These are phyloP conservation scores for Rhipidura dahli DNA, from an alignment of 2,113 vertebrate species.

Conservation along the genomic window DNA sequence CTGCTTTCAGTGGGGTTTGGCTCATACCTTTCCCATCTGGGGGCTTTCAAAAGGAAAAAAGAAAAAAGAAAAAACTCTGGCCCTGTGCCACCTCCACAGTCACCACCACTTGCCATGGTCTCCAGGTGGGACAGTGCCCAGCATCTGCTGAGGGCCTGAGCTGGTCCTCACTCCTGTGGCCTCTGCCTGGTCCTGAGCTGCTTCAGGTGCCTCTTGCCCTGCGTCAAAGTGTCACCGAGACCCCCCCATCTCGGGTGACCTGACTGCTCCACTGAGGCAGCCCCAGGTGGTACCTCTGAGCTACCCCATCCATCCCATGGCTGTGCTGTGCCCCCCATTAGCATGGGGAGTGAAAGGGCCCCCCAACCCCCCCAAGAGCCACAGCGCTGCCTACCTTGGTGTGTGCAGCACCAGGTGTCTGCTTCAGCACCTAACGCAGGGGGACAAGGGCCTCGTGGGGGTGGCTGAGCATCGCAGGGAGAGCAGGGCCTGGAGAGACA, in stretches of 20 bases:
- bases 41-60: conserved; percentile 21
- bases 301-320: neutral
- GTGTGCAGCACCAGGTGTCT: neutral
- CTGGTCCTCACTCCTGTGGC: neutral
- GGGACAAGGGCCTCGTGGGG: neutral
- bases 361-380: neutral
- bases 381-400: conserved; percentile 27
- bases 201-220: neutral
- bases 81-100: neutral
- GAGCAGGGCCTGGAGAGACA: conserved; percentile 22
- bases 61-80: neutral
- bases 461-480: conserved; percentile 39
- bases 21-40: conserved; percentile 44
- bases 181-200: neutral
- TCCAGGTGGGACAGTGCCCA: neutral
- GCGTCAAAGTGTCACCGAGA: neutral
- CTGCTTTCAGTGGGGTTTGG: conserved; percentile 48
- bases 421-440: neutral
- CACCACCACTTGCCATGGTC: neutral
- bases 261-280: neutral
- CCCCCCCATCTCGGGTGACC: neutral
- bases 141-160: neutral
- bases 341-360: accelerated
- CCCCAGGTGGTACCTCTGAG: neutral
- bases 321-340: neutral